Base-by-base conservation (phyloP, 1,140 invertebrate species). In the Brachionus sp. region DNA sequence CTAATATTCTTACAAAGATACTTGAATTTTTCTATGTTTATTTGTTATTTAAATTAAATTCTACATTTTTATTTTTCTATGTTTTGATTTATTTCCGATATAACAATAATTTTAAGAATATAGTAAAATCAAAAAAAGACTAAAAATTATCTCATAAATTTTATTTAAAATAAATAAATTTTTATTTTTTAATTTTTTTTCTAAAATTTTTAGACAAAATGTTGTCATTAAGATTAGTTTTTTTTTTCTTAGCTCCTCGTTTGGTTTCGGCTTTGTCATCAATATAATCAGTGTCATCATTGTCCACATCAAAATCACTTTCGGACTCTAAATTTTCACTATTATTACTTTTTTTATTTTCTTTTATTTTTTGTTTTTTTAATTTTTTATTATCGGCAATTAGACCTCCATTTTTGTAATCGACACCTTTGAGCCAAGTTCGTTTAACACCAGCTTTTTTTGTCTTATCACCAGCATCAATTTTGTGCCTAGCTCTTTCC, bases 151-250 rank as follows among this genome's bases (percentile, higher is more conserved):
- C n/a, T n/a, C n/a, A 6, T 57, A 25, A 25, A 25, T 5, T 64
- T 64, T 64, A 64, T 64, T 64, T 64, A 10, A 25, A 12, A 12
- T 29, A 25, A 3, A 5, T 25, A 64, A 29, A 37, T 68, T 68
- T 68, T 70, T 39, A 39, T 19, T 70, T 70, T 16, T 23, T 39
- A 39, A 39, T 37, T 39, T 35, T 39, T 39, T 70, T 70, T 37
- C 66, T 37, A 39, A 70, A 70, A 70, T 70, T 70, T 70, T 70
- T 70, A 2, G 66, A 70, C 35, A 70, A 70, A 19, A 70, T 70
- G 39, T 70, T 70, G 39, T 70, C 66, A 70, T 64, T 64, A 25
- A 64, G n/a, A 12, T 70, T 35, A 2, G 29, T 19, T 39, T 42
- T 70, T 3, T 19, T 70, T 1, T 39, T 37, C 19, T 70, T 70